Evolutionary conservation across 1,140 invertebrate genomes (phyloP).

Genomic region (Harpegnathos saltator): DNA sequence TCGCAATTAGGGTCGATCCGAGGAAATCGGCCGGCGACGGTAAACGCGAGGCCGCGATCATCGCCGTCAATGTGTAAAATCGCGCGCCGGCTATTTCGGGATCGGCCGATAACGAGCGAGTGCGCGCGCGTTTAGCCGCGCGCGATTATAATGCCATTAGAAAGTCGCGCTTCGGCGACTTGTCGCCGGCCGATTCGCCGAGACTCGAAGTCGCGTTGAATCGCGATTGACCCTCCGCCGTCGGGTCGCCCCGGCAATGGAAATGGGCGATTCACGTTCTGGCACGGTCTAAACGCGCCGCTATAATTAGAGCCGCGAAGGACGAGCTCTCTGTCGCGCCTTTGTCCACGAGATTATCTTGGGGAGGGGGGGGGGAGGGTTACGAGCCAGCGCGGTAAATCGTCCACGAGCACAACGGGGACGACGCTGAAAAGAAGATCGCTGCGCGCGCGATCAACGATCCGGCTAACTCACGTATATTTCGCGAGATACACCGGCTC

Average conservation of each 20-base stretch:
- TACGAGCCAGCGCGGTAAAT: too few species aligned
- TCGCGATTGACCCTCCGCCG: background rate
- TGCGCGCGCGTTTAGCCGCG: too few species aligned
- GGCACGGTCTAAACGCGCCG: background rate
- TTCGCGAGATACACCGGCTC: too few species aligned
- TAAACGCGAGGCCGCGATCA: background rate
- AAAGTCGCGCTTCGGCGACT: background rate
- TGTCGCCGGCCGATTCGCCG: background rate
- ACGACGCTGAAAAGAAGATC: too few species aligned
- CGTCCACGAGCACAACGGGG: too few species aligned
- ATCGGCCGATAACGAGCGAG: background rate
- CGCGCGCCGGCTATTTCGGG: constrained; percentile 5
- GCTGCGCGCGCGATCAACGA: too few species aligned
- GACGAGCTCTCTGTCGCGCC: background rate
- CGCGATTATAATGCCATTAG: constrained; percentile 1
- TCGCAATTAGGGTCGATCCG: constrained; percentile 28
- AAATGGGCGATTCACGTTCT: background rate
- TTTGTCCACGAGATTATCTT: too few species aligned
- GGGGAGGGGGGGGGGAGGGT: too few species aligned
- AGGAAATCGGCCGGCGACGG: constrained; percentile 16
- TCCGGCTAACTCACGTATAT: too few species aligned
- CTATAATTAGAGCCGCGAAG: background rate
- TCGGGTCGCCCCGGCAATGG: background rate
- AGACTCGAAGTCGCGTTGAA: background rate
- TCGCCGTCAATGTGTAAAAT: constrained; percentile 13